Conservation (phyloP, 2,797 vertebrate genomes). For the Gymnoscopelus braueri region DNA sequence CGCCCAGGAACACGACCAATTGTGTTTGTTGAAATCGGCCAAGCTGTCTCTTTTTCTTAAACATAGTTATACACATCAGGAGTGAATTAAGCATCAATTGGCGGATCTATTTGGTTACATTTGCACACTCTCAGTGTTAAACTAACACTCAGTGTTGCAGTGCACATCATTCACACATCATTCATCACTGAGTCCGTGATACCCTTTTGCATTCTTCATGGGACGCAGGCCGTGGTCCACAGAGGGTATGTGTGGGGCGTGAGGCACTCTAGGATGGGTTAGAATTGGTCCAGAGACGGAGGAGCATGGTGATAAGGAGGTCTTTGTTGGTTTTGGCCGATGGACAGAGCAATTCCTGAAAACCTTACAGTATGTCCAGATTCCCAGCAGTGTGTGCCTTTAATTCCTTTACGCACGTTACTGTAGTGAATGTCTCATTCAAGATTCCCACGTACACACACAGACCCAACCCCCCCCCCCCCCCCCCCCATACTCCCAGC, state of each 20-base stretch:
- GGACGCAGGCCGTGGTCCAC: constrained; percentile 38
- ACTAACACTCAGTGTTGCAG: no score
- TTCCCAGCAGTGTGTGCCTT: constrained; percentile 41
- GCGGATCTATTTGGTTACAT: background rate
- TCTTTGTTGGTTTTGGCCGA: constrained; percentile 70
- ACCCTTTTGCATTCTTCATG: constrained; percentile 42
- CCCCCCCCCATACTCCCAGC: constrained; percentile 2
- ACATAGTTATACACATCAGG: no score
- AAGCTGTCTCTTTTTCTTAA: background rate
- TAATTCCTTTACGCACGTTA: constrained; percentile 20
- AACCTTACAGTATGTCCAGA: constrained; percentile 25
- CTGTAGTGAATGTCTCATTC: background rate
- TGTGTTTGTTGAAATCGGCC: no score
- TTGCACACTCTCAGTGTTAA: background rate
- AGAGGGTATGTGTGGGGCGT: constrained; percentile 34
- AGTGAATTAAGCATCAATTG: no score
- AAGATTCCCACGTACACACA: no score
- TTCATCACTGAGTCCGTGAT: constrained; percentile 43
- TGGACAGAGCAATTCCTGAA: constrained; percentile 32
- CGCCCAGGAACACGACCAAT: no score
- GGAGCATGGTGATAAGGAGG: constrained; percentile 36
- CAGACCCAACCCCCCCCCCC: no score
- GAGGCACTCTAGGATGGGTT: constrained; percentile 26
- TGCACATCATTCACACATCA: constrained; percentile 47
- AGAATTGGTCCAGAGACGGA: constrained; percentile 32